These are phyloP conservation scores for Hydriomena furcata DNA, from an alignment of 2,888 invertebrate genomes.

Conservation along the genomic window DNA sequence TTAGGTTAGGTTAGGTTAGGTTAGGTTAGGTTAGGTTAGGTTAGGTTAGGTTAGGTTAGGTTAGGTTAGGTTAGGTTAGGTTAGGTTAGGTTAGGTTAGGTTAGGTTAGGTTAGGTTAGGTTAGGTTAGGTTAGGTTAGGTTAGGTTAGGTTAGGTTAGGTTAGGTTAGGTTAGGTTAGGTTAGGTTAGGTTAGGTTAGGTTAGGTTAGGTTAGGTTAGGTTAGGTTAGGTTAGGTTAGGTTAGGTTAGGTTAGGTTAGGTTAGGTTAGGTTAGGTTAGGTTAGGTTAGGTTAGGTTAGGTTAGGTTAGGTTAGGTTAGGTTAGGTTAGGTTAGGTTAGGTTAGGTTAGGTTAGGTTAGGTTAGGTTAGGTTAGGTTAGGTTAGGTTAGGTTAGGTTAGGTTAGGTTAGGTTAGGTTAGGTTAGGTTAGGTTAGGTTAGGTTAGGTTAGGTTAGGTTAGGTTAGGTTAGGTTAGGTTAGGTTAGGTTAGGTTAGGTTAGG, in stretches of 20 bases:
- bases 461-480: too few species aligned
- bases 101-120: conserved; percentile 13
- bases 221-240: conserved; percentile 8
- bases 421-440: conserved; percentile 4
- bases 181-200: conserved; percentile 9
- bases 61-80: conserved; percentile 13
- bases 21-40: conserved; percentile 13
- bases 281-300: conserved; percentile 8
- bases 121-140: conserved; percentile 12
- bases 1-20: conserved; percentile 12
- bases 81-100: conserved; percentile 13
- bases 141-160: conserved; percentile 13
- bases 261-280: conserved; percentile 8
- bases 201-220: conserved; percentile 12
- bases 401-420: conserved; percentile 1
- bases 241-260: conserved; percentile 8
- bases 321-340: conserved; percentile 8
- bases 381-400: conserved; percentile 6
- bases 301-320: conserved; percentile 8
- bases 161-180: conserved; percentile 12
- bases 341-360: conserved; percentile 8
- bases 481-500: too few species aligned
- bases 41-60: conserved; percentile 13
- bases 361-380: conserved; percentile 6
- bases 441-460: too few species aligned